A percentile compares a stretch with the other conserved stretches of the same genome.
Conservation (phyloP, 2,888 invertebrate genomes). For the Neoitamus cyanurus region DNA sequence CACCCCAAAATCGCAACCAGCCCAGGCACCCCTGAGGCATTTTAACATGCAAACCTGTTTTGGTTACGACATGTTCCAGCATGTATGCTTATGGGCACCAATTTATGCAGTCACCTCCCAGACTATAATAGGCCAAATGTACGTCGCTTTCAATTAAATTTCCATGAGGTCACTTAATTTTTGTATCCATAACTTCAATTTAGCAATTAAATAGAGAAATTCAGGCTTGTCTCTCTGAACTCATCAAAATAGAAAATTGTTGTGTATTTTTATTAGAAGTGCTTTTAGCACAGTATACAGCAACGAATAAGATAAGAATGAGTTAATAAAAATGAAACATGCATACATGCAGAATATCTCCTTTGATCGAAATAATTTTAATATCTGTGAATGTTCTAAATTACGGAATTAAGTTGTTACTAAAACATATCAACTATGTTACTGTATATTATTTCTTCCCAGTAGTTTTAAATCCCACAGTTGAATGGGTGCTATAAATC, state of each 20-base stretch:
- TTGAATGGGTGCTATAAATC: neutral
- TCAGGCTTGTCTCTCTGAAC: too few species aligned
- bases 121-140: too few species aligned
- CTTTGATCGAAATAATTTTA: neutral
- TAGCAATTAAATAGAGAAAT: neutral
- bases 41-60: too few species aligned
- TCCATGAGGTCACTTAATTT: too few species aligned
- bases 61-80: too few species aligned
- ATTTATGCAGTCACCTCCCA: too few species aligned
- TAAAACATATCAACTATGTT: neutral
- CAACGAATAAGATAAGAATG: neutral
- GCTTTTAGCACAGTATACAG: neutral
- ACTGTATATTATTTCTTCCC: neutral
- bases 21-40: too few species aligned
- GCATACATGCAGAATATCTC: neutral
- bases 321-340: neutral
- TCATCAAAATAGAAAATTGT: neutral
- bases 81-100: too few species aligned
- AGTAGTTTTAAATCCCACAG: constrained; percentile 1
- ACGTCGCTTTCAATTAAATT: too few species aligned
- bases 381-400: neutral
- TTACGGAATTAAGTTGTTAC: neutral
- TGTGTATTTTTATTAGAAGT: neutral
- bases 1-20: too few species aligned
- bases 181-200: neutral